Base-by-base conservation (phyloP, 2,888 invertebrate species). In the Melangyna quadrimaculata region DNA sequence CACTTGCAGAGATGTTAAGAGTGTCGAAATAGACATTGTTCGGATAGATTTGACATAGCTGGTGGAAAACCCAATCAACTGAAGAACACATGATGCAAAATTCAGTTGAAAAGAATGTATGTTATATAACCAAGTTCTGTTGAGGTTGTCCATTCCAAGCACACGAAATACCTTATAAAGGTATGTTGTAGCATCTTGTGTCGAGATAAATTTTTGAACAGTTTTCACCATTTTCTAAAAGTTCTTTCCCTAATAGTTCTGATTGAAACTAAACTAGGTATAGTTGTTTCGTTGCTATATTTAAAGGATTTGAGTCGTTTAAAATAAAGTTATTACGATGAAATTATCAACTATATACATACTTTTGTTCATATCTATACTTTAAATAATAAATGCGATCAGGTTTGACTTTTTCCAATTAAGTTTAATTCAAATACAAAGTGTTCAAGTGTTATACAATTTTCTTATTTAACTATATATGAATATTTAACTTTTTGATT, bases 81-180 rank as follows among this genome's bases (percentile, higher is more conserved):
- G 74, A 4, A 78, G 57, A 14, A 83, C 45, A 43, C 63, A 71
- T 5, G 74, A 40, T 3, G 74, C 43, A 3, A 78, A 57, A n/a
- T 70, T 51, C 3, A 78, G 19, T 12, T 65, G 63, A 12, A 83
- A 43, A 0, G 74, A 74, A 22, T 83, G 71, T 7, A 78, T 2
- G 0, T 70, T 37, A 24, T 83, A 83, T 1, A n/a, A 5, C 78
- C 83, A 83, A 29, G 73, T 78, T 0, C 43, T 22, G 35, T 83
- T 83, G 6, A 78, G 48, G 51, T 83, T 83, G 40, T 83, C 83
- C 19, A 83, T 63, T 40, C 83, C 83, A n/a, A 83, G 40, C 10
- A 35, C 6, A 24, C 82, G 61, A 4, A 83, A 12, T 3, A 83
- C 53, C 3, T 37, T 70, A 35, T 71, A 83, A 1, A 83, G 51